Evolutionary conservation across 2,797 vertebrate genomes (phyloP), one percentile per base, ranked within the genome.

Genomic region (Chanos chanos): DNA sequence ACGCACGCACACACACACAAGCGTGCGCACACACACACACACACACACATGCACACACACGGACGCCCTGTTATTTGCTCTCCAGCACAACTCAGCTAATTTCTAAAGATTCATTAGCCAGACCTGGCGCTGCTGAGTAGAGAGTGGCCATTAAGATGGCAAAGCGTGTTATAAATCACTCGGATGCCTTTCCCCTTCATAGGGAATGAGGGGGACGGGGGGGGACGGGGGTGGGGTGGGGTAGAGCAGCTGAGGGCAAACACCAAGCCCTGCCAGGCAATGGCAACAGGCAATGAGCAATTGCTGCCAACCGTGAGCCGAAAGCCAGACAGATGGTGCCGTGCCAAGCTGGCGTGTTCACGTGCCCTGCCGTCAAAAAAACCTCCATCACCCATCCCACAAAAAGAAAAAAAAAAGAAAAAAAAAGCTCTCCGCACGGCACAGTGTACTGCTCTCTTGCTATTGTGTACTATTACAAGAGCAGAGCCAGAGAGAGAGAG

Each of bases 51-150:
- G 30, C 72, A 72, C 72, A 81, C 68, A 77, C 24, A 72, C 60
- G n/a, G n/a, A n/a, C n/a, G n/a, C n/a, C n/a, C n/a, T 71, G 66
- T 73, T 81, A 65, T 76, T 81, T 77, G 4, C 77, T 77, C 66
- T 75, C 67, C 34, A 57, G 62, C 67, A 70, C 77, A 79, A 72
- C 57, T 44, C 13, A 8, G 65, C 70, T 81, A 69, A 83, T 80
- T 79, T 60, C 76, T 74, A 83, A 73, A 74, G 21, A 28, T 70
- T 79, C 70, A 78, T 85, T 85, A 83, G 64, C 45, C 31, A 19
- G 19, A 4, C 4, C 25, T 48, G 47, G 62, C 57, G 44, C 50
- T 30, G 24, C 33, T 10, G 21, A 37, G 16, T 37, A 33, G 13
- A 39, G n/a, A n/a, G n/a, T n/a, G n/a, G 18, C 62, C 5, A 24